These are phyloP conservation scores for Esox niger DNA, from an alignment of 2,113 vertebrate genomes.

Conservation along the genomic window DNA sequence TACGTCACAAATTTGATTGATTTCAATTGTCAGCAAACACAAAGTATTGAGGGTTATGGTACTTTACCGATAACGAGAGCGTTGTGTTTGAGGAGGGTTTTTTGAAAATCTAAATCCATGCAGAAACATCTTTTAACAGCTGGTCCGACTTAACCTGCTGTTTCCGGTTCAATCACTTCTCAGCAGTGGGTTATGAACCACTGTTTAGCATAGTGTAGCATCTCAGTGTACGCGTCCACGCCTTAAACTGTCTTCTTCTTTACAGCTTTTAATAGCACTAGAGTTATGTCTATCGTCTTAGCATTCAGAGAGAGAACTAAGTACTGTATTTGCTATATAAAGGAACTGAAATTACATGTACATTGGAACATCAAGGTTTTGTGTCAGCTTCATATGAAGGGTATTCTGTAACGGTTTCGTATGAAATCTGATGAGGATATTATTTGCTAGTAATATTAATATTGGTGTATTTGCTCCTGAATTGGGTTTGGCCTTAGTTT, in stretches of 20 bases:
- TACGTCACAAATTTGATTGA: not conserved
- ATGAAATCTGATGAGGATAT: conserved; percentile 45
- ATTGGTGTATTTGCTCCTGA: conserved; percentile 46
- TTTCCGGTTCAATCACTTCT: conserved; percentile 34
- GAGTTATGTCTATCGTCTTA: conserved; percentile 37
- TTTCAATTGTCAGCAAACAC: conserved; percentile 32
- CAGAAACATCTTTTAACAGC: conserved; percentile 46
- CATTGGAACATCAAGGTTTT: not conserved
- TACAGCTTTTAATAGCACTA: conserved; percentile 32
- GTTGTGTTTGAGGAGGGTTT: conserved; percentile 42
- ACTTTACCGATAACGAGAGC: conserved; percentile 36
- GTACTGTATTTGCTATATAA: no score
- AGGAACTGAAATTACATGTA: not conserved
- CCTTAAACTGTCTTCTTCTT: conserved; percentile 73
- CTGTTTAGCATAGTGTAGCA: conserved; percentile 74
- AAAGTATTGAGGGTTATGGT: conserved; percentile 45
- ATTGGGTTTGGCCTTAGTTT: conserved; percentile 22
- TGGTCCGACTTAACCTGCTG: conserved; percentile 49
- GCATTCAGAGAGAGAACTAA: conserved; percentile 43
- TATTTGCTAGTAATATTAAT: conserved; percentile 42
- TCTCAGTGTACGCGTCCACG: conserved; percentile 71
- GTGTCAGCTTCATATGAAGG: conserved; percentile 64
- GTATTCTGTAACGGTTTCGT: conserved; percentile 47
- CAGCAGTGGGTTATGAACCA: conserved; percentile 53
- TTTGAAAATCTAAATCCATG: conserved; percentile 28